Conservation (phyloP, 2,113 vertebrate genomes). For the Scalopus aquaticus region DNA sequence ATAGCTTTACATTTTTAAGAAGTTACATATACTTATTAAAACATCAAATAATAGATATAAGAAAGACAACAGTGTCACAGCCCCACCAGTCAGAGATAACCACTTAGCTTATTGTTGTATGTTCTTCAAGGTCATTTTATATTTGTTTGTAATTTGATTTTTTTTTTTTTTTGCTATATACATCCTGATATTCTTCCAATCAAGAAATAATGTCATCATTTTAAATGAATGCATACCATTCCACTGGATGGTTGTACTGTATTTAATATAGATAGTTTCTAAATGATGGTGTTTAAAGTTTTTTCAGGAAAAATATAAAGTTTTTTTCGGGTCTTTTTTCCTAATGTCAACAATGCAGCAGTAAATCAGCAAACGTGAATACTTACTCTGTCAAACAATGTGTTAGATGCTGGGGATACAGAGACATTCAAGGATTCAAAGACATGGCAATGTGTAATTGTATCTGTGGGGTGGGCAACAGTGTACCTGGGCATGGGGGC, state of each 20-base stretch:
- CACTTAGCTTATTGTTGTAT: neutral
- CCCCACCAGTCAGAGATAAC: neutral
- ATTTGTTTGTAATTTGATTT: neutral
- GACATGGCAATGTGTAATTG: neutral
- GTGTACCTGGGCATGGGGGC: neutral
- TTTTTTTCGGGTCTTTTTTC: neutral
- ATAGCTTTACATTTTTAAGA: neutral
- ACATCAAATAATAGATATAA: slow-evolving; percentile 24
- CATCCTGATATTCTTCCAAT: neutral
- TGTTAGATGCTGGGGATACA: neutral
- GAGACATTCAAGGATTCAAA: neutral
- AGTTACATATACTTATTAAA: neutral
- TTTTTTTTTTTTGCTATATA: neutral
- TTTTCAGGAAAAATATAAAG: neutral
- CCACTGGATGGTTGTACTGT: neutral
- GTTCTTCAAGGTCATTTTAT: neutral
- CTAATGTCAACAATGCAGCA: neutral
- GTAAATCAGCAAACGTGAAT: neutral
- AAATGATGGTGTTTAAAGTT: neutral
- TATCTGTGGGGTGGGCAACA: neutral
- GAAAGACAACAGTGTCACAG: neutral
- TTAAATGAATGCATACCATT: neutral
- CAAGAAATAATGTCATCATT: neutral
- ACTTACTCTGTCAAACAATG: neutral
- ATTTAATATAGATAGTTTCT: neutral